Percentiles rank a stretch among this genome's conserved stretches.
Evolutionary conservation across 92 coral and sea anemone species (phyloP).

Genomic region (Zoanthus gigantus): DNA sequence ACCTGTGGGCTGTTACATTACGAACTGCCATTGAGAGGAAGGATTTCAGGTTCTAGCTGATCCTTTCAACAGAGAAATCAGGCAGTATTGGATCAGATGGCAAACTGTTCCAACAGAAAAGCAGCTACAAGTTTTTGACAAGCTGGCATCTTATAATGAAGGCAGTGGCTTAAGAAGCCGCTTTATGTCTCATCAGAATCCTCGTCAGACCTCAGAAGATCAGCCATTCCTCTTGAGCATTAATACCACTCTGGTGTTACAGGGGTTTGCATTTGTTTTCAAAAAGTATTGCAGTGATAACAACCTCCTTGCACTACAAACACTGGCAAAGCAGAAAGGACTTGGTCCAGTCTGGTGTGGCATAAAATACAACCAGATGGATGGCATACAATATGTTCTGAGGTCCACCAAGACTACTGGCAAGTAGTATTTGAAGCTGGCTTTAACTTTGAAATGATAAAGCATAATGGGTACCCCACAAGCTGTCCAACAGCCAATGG

Average conservation of each 20-base stretch:
- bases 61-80: slow-evolving; percentile 13
- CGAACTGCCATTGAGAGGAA: slow-evolving; percentile 26
- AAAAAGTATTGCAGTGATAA: not conserved
- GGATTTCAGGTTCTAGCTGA: slow-evolving; percentile 25
- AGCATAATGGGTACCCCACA: slow-evolving; percentile 17
- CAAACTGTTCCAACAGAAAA: not conserved
- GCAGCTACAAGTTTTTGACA: slow-evolving; percentile 9
- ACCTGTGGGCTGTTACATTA: slow-evolving; percentile 16
- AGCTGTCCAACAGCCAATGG: slow-evolving; percentile 37
- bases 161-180: slow-evolving; percentile 39
- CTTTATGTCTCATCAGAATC: slow-evolving; percentile 22
- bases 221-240: slow-evolving; percentile 10
- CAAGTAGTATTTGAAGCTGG: slow-evolving; percentile 6
- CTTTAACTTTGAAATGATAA: not conserved
- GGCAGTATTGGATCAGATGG: slow-evolving; percentile 31
- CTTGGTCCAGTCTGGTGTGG: not conserved
- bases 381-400: not conserved
- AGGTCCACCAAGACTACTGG: slow-evolving; percentile 19
- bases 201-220: slow-evolving; percentile 27
- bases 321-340: not conserved
- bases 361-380: not conserved
- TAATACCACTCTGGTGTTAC: not conserved
- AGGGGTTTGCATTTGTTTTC: not conserved
- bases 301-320: not conserved
- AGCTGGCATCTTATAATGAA: slow-evolving; percentile 15